phyloP scores from a whole-genome alignment of 2,888 invertebrate genomes.

The Junonia oenone region DNA sequence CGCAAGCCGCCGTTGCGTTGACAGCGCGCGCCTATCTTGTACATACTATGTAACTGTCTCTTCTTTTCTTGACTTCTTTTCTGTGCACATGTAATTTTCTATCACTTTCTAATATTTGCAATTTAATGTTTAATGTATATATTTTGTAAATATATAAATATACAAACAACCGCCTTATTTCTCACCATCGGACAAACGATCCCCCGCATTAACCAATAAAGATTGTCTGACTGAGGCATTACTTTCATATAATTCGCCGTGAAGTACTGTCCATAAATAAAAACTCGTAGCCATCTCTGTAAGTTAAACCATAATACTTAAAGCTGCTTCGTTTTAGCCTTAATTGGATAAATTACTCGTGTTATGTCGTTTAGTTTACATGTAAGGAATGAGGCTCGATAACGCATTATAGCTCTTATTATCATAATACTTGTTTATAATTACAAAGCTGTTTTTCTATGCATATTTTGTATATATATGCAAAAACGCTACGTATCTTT shows the following conservation, averaged over 20 bases:
- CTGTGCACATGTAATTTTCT: too few species aligned
- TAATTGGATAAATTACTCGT: slow-evolving; percentile 22
- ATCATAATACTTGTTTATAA: slow-evolving; percentile 5
- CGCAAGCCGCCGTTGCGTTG: too few species aligned
- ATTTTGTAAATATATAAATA: too few species aligned
- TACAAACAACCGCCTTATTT: too few species aligned
- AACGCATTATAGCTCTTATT: slow-evolving; percentile 13
- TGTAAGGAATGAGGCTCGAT: slow-evolving; percentile 19
- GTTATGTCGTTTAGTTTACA: slow-evolving; percentile 17
- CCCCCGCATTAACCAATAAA: too few species aligned
- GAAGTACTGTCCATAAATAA: slow-evolving; percentile 36
- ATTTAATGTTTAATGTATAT: too few species aligned
- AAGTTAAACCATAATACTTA: slow-evolving; percentile 5
- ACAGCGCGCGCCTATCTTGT: too few species aligned
- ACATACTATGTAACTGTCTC: too few species aligned
- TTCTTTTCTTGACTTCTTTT: too few species aligned
- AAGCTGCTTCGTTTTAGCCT: slow-evolving; percentile 3
- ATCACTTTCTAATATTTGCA: too few species aligned
- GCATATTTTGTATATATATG: background rate
- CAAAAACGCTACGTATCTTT: background rate
- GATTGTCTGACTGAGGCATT: background rate
- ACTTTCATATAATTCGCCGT: slow-evolving; percentile 27
- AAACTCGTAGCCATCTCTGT: slow-evolving; percentile 10
- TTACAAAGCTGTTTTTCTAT: background rate
- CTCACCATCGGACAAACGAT: too few species aligned